These are phyloP conservation scores for Ceratosolen fusciceps DNA, from an alignment of 1,140 invertebrate species.

Conservation along the genomic window DNA sequence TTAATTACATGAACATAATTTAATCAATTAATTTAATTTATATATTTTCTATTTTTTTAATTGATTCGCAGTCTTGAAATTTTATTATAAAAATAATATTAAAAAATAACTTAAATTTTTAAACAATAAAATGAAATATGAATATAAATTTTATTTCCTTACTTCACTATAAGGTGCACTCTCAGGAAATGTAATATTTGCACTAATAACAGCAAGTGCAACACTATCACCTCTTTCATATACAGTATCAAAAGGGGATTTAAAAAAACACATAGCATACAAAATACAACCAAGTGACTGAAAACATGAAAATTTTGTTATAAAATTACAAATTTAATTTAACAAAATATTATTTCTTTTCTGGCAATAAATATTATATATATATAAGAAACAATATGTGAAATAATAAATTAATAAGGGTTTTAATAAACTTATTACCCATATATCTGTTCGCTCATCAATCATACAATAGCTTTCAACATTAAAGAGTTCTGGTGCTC, in stretches of 20 bases:
- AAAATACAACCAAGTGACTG: slow-evolving; percentile 89
- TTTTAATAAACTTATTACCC: slow-evolving; percentile 81
- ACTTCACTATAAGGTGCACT: slow-evolving; percentile 78
- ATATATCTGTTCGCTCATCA: slow-evolving; percentile 90
- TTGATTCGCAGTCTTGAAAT: no score
- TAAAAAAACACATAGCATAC: slow-evolving; percentile 88
- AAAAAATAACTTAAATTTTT: neutral
- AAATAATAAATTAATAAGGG: no score
- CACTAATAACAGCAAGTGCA: slow-evolving; percentile 86
- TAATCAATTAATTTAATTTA: no score
- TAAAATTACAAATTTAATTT: no score
- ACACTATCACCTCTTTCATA: slow-evolving; percentile 91
- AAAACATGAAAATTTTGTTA: slow-evolving; percentile 58
- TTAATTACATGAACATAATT: no score
- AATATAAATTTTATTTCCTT: slow-evolving; percentile 49
- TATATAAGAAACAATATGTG: no score
- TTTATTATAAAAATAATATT: neutral
- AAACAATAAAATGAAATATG: slow-evolving; percentile 7
- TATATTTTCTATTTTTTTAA: no score
- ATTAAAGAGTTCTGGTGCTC: slow-evolving; percentile 90
- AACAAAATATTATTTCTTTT: no score
- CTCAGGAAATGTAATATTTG: slow-evolving; percentile 82
- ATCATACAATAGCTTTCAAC: slow-evolving; percentile 85
- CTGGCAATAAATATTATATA: no score
- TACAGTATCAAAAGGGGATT: slow-evolving; percentile 88